A percentile compares a stretch with the other conserved stretches of the same genome.
These are phyloP conservation scores for Crocuta crocuta DNA, from an alignment of 2,113 vertebrate genomes.

Conservation along the genomic window DNA sequence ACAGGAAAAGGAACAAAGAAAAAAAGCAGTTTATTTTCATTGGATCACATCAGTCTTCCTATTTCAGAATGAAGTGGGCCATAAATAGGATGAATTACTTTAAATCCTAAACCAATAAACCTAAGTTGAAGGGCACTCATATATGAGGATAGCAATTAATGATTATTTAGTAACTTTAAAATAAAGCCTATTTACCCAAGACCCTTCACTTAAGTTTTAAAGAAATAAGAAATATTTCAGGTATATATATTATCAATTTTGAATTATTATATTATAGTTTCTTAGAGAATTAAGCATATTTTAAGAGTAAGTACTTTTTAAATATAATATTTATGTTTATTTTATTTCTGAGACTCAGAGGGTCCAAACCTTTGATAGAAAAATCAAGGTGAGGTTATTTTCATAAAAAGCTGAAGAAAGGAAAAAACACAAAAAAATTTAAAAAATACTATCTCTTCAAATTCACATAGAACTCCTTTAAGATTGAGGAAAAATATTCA, in stretches of 20 bases:
- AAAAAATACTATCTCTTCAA: background rate
- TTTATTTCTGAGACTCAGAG: constrained; percentile 2
- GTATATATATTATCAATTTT: background rate
- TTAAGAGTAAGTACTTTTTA: background rate
- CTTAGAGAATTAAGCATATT: background rate
- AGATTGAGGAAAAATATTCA: background rate
- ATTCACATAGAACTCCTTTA: background rate
- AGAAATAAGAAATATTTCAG: background rate
- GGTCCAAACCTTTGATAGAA: background rate
- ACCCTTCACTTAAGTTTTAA: background rate
- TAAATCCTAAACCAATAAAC: background rate
- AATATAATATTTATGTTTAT: background rate
- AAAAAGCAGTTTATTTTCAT: background rate
- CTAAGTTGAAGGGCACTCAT: background rate
- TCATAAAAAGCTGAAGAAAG: background rate
- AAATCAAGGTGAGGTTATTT: background rate
- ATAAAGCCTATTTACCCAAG: background rate
- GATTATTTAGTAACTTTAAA: background rate
- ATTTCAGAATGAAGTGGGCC: background rate
- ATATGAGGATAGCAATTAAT: background rate
- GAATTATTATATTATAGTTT: background rate
- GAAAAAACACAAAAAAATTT: background rate
- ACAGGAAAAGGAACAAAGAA: background rate
- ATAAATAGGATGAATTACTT: background rate
- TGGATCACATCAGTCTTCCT: background rate